phyloP scores from a whole-genome alignment of 2,113 vertebrate genomes.

The Butorides virescens region DNA sequence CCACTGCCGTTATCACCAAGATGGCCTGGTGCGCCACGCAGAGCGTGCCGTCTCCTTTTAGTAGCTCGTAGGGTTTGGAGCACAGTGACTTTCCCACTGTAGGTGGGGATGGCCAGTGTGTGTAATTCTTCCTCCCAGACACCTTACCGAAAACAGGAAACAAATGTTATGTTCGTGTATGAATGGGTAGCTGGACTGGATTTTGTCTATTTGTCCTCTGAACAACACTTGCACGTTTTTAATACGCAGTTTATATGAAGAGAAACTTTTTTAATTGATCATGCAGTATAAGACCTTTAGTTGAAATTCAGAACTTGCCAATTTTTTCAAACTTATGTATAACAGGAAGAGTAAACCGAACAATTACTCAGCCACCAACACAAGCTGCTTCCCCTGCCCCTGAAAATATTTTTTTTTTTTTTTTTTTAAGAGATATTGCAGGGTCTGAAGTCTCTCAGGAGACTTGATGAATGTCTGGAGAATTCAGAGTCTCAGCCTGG shows the following conservation, averaged over 20 bases:
- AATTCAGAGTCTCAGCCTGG: not conserved
- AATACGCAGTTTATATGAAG: not conserved
- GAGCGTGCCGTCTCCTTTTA: accelerated
- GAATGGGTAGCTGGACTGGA: not conserved
- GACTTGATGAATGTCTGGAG: not conserved
- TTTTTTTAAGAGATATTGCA: not conserved
- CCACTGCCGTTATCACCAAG: accelerated
- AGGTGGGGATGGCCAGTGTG: not conserved
- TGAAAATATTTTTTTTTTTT: not conserved
- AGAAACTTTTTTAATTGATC: not conserved
- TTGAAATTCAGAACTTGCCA: not conserved
- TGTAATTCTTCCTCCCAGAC: not conserved
- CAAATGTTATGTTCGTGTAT: not conserved
- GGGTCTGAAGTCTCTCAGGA: not conserved
- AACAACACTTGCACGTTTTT: not conserved
- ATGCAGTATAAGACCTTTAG: not conserved
- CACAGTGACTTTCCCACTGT: not conserved
- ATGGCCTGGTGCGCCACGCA: not conserved
- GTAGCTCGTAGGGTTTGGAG: not conserved
- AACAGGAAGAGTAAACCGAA: not conserved
- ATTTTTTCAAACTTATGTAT: not conserved
- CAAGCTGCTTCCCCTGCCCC: not conserved
- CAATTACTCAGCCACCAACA: not conserved
- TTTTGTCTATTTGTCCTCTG: not conserved
- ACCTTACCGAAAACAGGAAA: not conserved